Base-by-base conservation (phyloP, 2,113 vertebrate species). In the Calidris pugnax region DNA sequence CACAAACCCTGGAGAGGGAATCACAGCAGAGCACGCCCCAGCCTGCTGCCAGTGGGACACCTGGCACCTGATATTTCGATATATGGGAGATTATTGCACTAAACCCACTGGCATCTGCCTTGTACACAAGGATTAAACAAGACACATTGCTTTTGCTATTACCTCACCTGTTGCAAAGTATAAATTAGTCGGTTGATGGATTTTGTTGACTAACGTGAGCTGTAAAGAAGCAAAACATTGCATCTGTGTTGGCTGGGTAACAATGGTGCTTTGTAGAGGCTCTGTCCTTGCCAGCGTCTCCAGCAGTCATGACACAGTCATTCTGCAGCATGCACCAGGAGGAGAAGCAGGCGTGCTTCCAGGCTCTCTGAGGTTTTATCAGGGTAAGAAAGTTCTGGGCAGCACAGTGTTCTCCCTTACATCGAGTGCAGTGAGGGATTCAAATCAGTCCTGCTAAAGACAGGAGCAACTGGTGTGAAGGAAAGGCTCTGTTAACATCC, bases 121-220 rank as follows among this genome's bases (percentile, higher is more conserved):
- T 17, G 12, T 3, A n/a, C 51, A 39, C 0, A 7, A 68, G 16
- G n/a, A 53, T 57, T 87, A 66, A 93, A 92, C 17, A 60, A 51
- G 37, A 45, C 32, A 51, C 3, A 0, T 45, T 76, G 41, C 9
- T 87, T 84, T 87, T 63, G 43, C 41, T 88, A 5, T 94, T 91
- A 78, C 62, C n/a, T 87, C 73, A 88, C 6, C 23, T 51, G n/a
- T 32, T 95, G n/a, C 21, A 48, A 89, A 56, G 23, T 63, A 87
- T 79, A 94, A 84, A 95, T 93, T 91, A 84, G 35, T 94, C 4
- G 1, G 32, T 62, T 92, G 80, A 69, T 50, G 26, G 69, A 68
- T 77, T 93, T 79, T 6, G 28, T 62, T 84, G 89, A 57, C 76
- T 90, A 91, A 47, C 0, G 1, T 74, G 76, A 91, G 62, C 79